phyloP scores from a whole-genome alignment of 2,797 vertebrate genomes.

The Aeoliscus strigatus region DNA sequence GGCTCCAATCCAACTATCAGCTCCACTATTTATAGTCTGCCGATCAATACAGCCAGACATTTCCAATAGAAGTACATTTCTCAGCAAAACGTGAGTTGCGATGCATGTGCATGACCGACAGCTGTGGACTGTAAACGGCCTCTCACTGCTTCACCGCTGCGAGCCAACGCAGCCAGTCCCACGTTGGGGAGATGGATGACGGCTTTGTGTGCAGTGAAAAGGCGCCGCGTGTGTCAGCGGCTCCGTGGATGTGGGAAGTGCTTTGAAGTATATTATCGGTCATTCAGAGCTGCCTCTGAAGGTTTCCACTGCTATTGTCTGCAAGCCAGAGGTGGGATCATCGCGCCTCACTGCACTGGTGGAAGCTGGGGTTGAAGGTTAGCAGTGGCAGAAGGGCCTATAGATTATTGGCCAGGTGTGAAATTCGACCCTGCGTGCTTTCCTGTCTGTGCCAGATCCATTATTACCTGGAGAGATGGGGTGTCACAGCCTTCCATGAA shows the following conservation, averaged over 20 bases:
- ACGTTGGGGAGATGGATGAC: slow-evolving; percentile 24
- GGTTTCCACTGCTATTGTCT: slow-evolving; percentile 72
- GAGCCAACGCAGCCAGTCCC: slow-evolving; percentile 14
- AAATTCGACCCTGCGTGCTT: slow-evolving; percentile 70
- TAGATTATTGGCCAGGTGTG: slow-evolving; percentile 76
- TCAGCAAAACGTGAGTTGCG: not conserved
- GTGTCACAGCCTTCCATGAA: slow-evolving; percentile 60
- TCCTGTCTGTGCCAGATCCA: slow-evolving; percentile 61
- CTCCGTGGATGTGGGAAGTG: slow-evolving; percentile 66
- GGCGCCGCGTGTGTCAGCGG: slow-evolving; percentile 64
- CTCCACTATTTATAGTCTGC: not conserved
- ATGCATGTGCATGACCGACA: slow-evolving; percentile 10
- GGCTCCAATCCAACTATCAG: slow-evolving; percentile 10
- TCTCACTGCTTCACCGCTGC: slow-evolving; percentile 1
- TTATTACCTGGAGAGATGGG: slow-evolving; percentile 66
- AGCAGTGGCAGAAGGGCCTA: slow-evolving; percentile 64
- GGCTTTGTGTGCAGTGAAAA: slow-evolving; percentile 47
- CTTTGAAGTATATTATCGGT: slow-evolving; percentile 79
- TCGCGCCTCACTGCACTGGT: slow-evolving; percentile 73
- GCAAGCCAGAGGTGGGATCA: slow-evolving; percentile 69
- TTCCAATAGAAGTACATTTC: not conserved
- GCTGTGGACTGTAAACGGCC: slow-evolving; percentile 4
- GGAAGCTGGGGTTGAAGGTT: slow-evolving; percentile 73
- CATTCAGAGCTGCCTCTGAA: slow-evolving; percentile 65
- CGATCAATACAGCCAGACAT: no score